Evolutionary conservation across 1,140 invertebrate species (phyloP), one percentile per base, ranked within the genome.

Genomic region (Matsumurasca onukii): DNA sequence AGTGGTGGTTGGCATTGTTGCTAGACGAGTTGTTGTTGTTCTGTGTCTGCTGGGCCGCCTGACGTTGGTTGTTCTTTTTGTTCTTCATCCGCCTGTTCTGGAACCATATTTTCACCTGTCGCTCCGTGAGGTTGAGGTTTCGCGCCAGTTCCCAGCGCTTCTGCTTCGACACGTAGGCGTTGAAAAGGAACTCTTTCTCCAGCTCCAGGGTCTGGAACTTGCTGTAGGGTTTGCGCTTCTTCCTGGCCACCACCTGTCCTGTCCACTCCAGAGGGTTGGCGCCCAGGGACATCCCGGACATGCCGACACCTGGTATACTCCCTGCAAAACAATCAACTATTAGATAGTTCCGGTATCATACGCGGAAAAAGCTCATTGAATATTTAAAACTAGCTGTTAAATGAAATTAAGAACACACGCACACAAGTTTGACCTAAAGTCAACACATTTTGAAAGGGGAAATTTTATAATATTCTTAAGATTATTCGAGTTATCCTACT

Each of bases 71-170:
- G 79, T 95, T 96, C 82, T 98, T 98, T 83, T 99, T 99, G 82
- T 97, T 98, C 83, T 99, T 99, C 98, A 99, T 99, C 69, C 97
- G 88, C 76, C 98, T 86, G 80, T 99, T 99, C 83, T 99, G 97
- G 81, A 98, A 98, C 90, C 90, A 91, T 77, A 93, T 92, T 80
- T 93, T 93, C 74, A 98, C 96, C 82, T 98, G 96, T 66, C 95
- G 85, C 82, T 98, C 96, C 39, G 94, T 95, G 66, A 98, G 84
- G 80, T 95, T 95, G 55, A 98, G 81, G 79, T 94, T 96, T 68
- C 94, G 85, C 73, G 96, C 95, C 75, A 98, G 80, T 81, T 98
- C 96, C 94, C 94, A 98, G 69, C 95, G 87, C 78, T 97, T 98
- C 80, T 98, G 96, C 80, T 98, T 98, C 61, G 93, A 96, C 30